phyloP scores from a whole-genome alignment of 2,888 invertebrate species.

The Elegia similella region DNA sequence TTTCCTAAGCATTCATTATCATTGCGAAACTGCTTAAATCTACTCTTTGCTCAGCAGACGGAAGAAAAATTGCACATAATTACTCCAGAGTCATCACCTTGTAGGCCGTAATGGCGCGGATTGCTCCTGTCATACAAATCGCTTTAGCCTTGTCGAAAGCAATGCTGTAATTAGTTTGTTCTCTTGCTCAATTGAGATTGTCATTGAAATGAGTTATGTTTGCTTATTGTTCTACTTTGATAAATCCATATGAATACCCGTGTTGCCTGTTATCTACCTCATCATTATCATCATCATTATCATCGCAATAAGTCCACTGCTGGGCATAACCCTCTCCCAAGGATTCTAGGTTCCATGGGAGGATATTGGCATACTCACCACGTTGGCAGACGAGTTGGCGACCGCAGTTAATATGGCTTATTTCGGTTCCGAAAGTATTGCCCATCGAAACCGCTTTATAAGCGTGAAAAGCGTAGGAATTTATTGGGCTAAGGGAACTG shows the following conservation, averaged over 20 bases:
- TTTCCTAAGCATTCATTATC: neutral
- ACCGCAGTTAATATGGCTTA: too few relatives aligned
- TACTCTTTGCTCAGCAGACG: neutral
- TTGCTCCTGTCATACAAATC: conserved; percentile 20
- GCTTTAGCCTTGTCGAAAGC: conserved; percentile 25
- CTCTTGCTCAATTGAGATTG: conserved; percentile 5
- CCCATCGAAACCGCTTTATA: too few relatives aligned
- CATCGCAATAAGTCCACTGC: too few relatives aligned
- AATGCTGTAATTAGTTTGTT: conserved; percentile 20
- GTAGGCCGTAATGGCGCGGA: conserved; percentile 7
- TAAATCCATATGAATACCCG: neutral
- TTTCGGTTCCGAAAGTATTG: too few relatives aligned
- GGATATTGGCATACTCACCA: too few relatives aligned
- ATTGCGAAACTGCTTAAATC: neutral
- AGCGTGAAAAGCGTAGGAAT: too few relatives aligned
- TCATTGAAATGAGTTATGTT: neutral
- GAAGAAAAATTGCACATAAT: conserved; percentile 11
- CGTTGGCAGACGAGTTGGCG: too few relatives aligned
- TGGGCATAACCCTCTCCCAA: too few relatives aligned
- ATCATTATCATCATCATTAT: too few relatives aligned
- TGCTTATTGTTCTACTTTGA: neutral
- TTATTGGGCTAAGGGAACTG: too few relatives aligned
- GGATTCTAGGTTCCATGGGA: too few relatives aligned
- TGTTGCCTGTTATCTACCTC: too few relatives aligned
- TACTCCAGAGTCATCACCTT: conserved; percentile 15